Base-by-base conservation (phyloP, 2,888 invertebrate genomes). In the Dicyrtoma fusca region DNA sequence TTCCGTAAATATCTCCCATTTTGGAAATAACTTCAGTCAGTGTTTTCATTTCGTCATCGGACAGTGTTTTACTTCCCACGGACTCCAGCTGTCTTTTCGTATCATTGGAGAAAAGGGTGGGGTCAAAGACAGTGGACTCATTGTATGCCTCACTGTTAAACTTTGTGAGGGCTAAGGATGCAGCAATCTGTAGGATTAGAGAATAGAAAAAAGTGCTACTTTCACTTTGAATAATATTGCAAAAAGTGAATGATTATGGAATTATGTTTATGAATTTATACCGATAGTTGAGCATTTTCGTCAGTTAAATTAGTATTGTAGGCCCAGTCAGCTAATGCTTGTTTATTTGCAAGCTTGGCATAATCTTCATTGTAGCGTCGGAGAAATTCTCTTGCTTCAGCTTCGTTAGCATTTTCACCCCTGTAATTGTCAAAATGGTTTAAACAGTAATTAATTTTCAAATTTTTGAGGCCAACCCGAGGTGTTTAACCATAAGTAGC, bases 301-400 rank as follows among this genome's bases (percentile, higher is more conserved):
- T 90, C 88, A 0, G 90, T 92, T 53, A 93, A 87, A 82, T 93
- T 90, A 0, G 91, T 89, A 0, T 88, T 89, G 82, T 92, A 92
- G 0, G 86, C 87, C 92, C 93, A 93, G 72, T 88, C 87, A 0
- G 90, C 89, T 2, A 88, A 78, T 0, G 87, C 85, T 4, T 86
- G 87, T n/a, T 85, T 84, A 81, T 91, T 89, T 75, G 85, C 86
- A 81, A 88, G 86, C 63, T 84, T 80, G 0, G 87, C 88, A n/a
- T 86, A 74, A 23, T 78, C 74, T 2, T 51, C 62, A 45, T 82
- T 80, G 72, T 81, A 81, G 14, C 70, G 47, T 1, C 62, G 63
- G 34, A 82, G 77, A 70, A 80, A 81, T 21, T 45, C 71, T 6
- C 72, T 74, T 1, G 82, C 82, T 53, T 75, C 76, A 11, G 73